A percentile compares a stretch with the other conserved stretches of the same genome.
Evolutionary conservation across 2,113 vertebrate genomes (phyloP).

Genomic region (Procapra przewalskii): DNA sequence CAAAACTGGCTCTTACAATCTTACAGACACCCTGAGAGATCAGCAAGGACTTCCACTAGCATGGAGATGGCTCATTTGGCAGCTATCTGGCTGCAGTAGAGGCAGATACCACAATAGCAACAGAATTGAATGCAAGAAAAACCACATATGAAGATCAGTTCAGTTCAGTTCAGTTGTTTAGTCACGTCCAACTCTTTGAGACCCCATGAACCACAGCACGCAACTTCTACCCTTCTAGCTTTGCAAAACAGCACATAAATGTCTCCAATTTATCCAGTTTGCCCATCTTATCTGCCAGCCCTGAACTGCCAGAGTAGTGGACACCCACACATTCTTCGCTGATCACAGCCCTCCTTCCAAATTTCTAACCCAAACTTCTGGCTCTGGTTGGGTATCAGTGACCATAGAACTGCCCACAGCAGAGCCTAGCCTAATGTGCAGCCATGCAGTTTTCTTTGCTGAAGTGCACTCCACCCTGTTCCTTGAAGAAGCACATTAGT

Average conservation of each 20-base stretch:
- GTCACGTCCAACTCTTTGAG: not conserved
- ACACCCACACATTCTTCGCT: not conserved
- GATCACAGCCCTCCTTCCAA: not conserved
- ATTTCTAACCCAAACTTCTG: not conserved
- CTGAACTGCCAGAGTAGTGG: not conserved
- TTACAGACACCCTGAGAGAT: rapidly evolving
- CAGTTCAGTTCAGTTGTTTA: not conserved
- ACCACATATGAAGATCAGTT: not conserved
- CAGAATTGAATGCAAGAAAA: not conserved
- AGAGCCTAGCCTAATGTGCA: rapidly evolving
- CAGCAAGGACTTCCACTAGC: not conserved
- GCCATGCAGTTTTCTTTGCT: not conserved
- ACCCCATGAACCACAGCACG: not conserved
- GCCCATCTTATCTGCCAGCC: not conserved
- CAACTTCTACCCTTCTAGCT: not conserved
- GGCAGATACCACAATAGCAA: not conserved
- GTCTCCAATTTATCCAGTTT: not conserved
- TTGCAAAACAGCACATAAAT: not conserved
- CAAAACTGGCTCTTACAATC: not conserved
- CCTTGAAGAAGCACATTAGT: not conserved
- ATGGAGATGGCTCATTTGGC: not conserved
- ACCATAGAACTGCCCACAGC: not conserved
- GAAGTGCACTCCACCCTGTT: not conserved
- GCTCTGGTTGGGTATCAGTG: too few relatives aligned
- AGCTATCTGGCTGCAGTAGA: not conserved